A percentile compares a stretch with the other conserved stretches of the same genome.
These are phyloP conservation scores for Lithosia quadra DNA, from an alignment of 2,888 invertebrate genomes.

Conservation along the genomic window DNA sequence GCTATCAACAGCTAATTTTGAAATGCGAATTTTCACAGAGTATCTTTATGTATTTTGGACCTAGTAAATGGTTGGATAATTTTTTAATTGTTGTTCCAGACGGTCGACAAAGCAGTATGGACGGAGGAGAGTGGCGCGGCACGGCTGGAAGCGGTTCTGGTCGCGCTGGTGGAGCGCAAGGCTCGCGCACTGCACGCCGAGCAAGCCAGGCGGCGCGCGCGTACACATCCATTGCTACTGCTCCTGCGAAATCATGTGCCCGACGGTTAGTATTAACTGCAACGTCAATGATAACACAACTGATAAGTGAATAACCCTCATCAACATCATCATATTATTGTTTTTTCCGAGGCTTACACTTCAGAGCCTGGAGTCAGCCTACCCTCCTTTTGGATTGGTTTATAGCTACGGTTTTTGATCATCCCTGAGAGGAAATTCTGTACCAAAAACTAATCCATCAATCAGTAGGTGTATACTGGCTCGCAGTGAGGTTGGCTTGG, in stretches of 20 bases:
- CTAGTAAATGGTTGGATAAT: not conserved
- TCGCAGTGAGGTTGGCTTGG: no score
- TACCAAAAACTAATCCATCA: no score
- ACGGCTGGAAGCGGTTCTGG: slow-evolving; percentile 90
- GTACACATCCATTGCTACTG: slow-evolving; percentile 75
- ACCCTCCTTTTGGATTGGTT: not conserved
- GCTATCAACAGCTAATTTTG: no score
- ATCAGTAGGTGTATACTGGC: no score
- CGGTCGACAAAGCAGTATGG: slow-evolving; percentile 91
- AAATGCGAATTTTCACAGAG: no score
- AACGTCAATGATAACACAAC: not conserved
- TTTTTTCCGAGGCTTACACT: not conserved
- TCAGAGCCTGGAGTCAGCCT: not conserved
- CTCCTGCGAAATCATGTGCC: slow-evolving; percentile 78
- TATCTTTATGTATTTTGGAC: not conserved
- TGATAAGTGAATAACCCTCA: not conserved
- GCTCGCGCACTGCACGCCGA: slow-evolving; percentile 86
- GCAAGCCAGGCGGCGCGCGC: slow-evolving; percentile 82
- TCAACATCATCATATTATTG: not conserved
- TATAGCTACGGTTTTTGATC: not conserved
- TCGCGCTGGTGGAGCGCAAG: slow-evolving; percentile 91
- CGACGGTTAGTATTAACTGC: slow-evolving; percentile 65
- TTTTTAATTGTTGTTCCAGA: slow-evolving; percentile 61
- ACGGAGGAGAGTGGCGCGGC: slow-evolving; percentile 89
- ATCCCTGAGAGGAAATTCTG: no score